A percentile compares a stretch with the other conserved stretches of the same genome.
These are phyloP conservation scores for Diplogasteroides magnus DNA, from an alignment of 1,140 invertebrate species.

Conservation along the genomic window DNA sequence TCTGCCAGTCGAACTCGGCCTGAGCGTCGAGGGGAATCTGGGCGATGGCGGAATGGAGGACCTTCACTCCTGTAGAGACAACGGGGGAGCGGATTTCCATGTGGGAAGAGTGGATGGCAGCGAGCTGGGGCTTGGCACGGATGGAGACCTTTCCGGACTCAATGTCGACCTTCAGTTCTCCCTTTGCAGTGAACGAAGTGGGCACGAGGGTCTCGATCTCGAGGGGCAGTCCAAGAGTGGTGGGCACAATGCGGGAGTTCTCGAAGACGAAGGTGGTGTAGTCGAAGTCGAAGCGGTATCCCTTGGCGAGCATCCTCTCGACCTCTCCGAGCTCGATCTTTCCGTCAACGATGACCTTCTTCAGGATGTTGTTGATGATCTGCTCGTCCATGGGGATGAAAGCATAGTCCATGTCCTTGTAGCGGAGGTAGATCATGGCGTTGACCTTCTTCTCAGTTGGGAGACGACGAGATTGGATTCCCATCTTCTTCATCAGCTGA, in stretches of 20 bases:
- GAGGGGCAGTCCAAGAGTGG: constrained; percentile 40
- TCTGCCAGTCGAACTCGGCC: constrained; percentile 12
- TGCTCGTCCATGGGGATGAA: constrained; percentile 27
- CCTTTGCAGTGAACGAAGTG: constrained; percentile 29
- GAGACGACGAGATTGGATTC: constrained; percentile 29
- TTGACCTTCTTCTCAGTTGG: constrained; percentile 24
- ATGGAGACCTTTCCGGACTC: constrained; percentile 17
- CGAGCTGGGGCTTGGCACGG: constrained; percentile 22
- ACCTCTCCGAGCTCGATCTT: constrained; percentile 20
- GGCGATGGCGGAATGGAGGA: constrained; percentile 25
- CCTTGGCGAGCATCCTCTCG: constrained; percentile 18
- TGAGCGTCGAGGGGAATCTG: constrained; percentile 34
- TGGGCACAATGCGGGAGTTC: constrained; percentile 37
- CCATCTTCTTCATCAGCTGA: constrained; percentile 22
- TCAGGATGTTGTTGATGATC: constrained; percentile 13
- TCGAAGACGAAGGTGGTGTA: constrained; percentile 18
- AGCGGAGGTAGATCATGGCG: constrained; percentile 38
- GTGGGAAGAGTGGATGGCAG: constrained; percentile 27
- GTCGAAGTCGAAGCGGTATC: constrained; percentile 10
- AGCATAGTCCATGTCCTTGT: constrained; percentile 33
- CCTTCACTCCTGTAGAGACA: constrained; percentile 34
- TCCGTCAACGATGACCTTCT: constrained; percentile 19
- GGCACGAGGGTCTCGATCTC: constrained; percentile 27
- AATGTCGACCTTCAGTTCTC: constrained; percentile 17
- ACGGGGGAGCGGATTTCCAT: constrained; percentile 37